These are phyloP conservation scores for Leptopilina syphax DNA, from an alignment of 2,888 invertebrate genomes.

Conservation along the genomic window DNA sequence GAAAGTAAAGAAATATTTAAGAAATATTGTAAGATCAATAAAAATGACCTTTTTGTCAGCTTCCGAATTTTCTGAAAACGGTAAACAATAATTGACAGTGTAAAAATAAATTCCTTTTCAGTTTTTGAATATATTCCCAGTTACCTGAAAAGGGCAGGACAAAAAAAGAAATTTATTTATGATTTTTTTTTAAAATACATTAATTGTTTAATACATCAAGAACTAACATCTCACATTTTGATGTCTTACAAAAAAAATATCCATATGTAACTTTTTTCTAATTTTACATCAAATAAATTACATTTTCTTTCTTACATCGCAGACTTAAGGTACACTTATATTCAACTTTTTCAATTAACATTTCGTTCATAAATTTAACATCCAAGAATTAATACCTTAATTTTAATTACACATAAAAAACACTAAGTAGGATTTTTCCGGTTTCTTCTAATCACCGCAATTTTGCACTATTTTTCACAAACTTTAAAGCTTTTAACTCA, in stretches of 20 bases:
- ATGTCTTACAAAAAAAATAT: conserved; percentile 16
- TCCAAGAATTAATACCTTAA: too few species aligned
- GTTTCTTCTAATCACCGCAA: not conserved
- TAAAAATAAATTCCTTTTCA: conserved; percentile 59
- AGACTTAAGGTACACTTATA: too few species aligned
- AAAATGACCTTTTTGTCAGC: conserved; percentile 74
- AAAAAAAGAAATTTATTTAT: conserved; percentile 12
- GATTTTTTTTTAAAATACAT: not conserved
- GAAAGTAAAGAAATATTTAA: conserved; percentile 51
- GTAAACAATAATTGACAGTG: conserved; percentile 62
- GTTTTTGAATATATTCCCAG: not conserved
- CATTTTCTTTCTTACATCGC: not conserved
- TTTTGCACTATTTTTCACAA: conserved; percentile 24
- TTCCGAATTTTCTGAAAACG: conserved; percentile 73
- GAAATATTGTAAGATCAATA: conserved; percentile 68
- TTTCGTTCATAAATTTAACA: too few species aligned
- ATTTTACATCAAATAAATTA: not conserved
- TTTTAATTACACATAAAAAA: conserved; percentile 1
- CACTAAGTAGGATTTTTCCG: not conserved
- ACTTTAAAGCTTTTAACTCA: not conserved
- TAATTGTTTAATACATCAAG: conserved; percentile 12
- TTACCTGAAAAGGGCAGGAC: conserved; percentile 14
- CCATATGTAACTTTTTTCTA: not conserved
- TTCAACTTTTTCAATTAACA: too few species aligned
- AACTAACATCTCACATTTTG: conserved; percentile 12